phyloP scores from a whole-genome alignment of 1,140 invertebrate species.

The Papilio machaon region DNA sequence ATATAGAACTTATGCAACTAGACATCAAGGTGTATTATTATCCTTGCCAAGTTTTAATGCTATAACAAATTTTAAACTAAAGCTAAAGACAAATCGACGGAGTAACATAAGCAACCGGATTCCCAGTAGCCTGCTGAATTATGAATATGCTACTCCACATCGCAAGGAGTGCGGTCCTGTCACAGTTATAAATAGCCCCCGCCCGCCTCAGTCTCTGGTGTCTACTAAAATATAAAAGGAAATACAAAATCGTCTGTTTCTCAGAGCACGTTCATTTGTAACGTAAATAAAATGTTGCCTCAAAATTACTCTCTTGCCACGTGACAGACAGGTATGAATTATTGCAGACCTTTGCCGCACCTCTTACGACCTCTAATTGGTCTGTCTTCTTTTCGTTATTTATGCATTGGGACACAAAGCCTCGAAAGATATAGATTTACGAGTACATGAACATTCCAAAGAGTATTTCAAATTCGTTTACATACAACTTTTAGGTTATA shows the following conservation, averaged over 20 bases:
- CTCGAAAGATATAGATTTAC: background rate
- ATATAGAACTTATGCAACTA: background rate
- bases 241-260: constrained; percentile 35
- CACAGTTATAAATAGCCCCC: constrained; percentile 28
- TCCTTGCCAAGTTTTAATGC: background rate
- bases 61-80: background rate
- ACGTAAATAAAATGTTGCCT: constrained; percentile 35
- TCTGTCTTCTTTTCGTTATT: constrained; percentile 32
- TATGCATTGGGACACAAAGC: constrained; percentile 22
- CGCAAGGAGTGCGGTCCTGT: constrained; percentile 23
- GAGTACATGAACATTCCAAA: background rate
- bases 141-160: constrained; percentile 1
- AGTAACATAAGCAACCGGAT: constrained; percentile 1
- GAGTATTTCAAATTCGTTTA: background rate
- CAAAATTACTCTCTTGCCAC: constrained; percentile 28
- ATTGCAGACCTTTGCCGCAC: background rate
- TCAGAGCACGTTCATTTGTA: constrained; percentile 30
- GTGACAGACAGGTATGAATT: constrained; percentile 32
- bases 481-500: constrained; percentile 7
- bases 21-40: background rate
- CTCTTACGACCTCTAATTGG: constrained; percentile 31
- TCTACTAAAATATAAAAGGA: constrained; percentile 31
- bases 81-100: constrained; percentile 11
- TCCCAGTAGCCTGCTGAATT: constrained; percentile 1
- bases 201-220: background rate